Percentiles rank a stretch among this genome's conserved stretches.
phyloP scores from a whole-genome alignment of 2,113 vertebrate genomes.

The Stictonetta naevosa region DNA sequence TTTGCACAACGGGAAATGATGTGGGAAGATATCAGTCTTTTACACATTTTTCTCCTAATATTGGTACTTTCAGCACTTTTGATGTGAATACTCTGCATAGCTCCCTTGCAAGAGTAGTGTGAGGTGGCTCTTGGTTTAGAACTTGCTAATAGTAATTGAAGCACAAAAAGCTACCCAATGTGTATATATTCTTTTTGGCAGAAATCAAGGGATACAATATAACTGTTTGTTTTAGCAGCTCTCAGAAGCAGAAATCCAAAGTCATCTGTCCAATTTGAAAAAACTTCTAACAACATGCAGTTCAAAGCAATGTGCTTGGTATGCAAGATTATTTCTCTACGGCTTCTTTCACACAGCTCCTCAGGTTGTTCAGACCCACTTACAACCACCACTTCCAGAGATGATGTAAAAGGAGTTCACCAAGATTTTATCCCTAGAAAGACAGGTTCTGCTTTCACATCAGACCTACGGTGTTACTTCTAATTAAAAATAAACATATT shows the following conservation, averaged over 20 bases:
- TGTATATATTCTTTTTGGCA: no score
- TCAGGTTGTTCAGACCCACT: neutral
- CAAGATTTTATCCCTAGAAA: neutral
- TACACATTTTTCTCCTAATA: neutral
- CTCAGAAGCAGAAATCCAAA: neutral
- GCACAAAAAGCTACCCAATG: neutral
- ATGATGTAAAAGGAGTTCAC: no score
- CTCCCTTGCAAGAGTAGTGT: neutral
- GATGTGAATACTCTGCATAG: neutral
- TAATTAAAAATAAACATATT: neutral
- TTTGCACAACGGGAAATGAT: slow-evolving; percentile 1
- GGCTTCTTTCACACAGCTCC: neutral
- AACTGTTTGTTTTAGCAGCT: neutral
- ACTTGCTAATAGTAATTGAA: neutral
- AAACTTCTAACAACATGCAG: neutral
- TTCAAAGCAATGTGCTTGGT: neutral
- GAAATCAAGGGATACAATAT: neutral
- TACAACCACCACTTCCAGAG: neutral
- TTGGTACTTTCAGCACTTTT: neutral
- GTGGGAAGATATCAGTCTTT: neutral
- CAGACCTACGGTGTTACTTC: neutral
- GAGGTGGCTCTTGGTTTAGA: neutral
- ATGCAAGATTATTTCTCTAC: neutral
- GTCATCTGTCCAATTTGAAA: neutral
- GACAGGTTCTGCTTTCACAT: neutral